Evolutionary conservation across 1,140 invertebrate species (phyloP).

Genomic region (Listronotus oregonensis): DNA sequence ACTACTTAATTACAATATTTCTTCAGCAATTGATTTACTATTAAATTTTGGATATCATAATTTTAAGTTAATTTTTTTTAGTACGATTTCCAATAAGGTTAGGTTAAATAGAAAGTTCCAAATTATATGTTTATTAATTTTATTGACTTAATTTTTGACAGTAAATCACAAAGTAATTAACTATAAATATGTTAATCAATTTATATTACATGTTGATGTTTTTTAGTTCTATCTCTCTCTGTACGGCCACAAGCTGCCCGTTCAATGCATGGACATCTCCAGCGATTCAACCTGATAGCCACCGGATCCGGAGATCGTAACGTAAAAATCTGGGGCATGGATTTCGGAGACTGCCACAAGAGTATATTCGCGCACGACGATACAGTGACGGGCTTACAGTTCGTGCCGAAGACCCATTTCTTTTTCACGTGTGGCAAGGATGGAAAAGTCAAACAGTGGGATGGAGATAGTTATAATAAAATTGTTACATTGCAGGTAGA

Average conservation of each 20-base stretch:
- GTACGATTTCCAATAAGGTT: too few relatives aligned
- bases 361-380: constrained; percentile 93
- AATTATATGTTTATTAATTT: too few relatives aligned
- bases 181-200: too few relatives aligned
- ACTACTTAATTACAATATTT: too few relatives aligned
- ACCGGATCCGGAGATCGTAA: constrained; percentile 95
- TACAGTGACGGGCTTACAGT: constrained; percentile 85
- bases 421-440: constrained; percentile 94
- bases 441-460: constrained; percentile 95
- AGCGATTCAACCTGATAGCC: constrained; percentile 86
- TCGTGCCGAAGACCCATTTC: constrained; percentile 89
- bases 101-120: too few relatives aligned
- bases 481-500: constrained; percentile 85
- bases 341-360: constrained; percentile 96
- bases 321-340: constrained; percentile 97
- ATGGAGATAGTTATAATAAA: constrained; percentile 91
- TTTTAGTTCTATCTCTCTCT: constrained; percentile 88
- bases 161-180: too few relatives aligned
- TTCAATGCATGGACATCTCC: constrained; percentile 92
- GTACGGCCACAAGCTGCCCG: constrained; percentile 96
- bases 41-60: too few relatives aligned
- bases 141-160: too few relatives aligned
- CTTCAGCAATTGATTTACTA: too few relatives aligned
- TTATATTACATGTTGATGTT: too few relatives aligned
- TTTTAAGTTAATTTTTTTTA: too few relatives aligned